Conservation (phyloP, 2,888 invertebrate species). For the Endotricha flammealis region DNA sequence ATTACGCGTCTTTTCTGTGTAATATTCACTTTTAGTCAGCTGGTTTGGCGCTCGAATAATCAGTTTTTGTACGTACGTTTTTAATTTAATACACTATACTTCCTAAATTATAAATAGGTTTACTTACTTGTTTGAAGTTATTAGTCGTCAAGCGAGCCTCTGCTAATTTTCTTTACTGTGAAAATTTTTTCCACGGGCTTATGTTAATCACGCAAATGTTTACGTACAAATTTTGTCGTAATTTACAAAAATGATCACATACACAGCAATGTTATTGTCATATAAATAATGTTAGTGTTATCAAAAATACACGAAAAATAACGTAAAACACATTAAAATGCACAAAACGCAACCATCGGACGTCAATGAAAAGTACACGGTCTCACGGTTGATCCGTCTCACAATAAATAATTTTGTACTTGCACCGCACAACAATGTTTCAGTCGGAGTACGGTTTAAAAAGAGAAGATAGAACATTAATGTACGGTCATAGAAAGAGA, state of each 20-base stretch:
- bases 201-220: constrained; percentile 4
- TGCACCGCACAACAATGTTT: constrained; percentile 30
- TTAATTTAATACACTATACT: too few species aligned
- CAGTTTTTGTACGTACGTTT: too few species aligned
- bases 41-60: too few species aligned
- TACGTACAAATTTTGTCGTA: constrained; percentile 2
- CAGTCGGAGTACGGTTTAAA: constrained; percentile 24
- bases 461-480: constrained; percentile 20
- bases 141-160: constrained; percentile 1
- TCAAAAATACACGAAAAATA: constrained; percentile 34
- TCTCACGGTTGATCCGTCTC: constrained; percentile 49
- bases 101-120: too few species aligned
- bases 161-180: constrained; percentile 6
- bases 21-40: too few species aligned
- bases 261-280: constrained; percentile 13
- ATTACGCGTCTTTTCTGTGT: too few species aligned
- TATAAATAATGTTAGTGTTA: constrained; percentile 19
- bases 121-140: constrained; percentile 7
- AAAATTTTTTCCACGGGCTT: constrained; percentile 8
- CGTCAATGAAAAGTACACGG: constrained; percentile 50
- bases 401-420: constrained; percentile 39
- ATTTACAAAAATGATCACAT: constrained; percentile 12
- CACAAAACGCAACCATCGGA: constrained; percentile 47
- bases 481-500: constrained; percentile 12
- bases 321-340: constrained; percentile 40